A percentile compares a stretch with the other conserved stretches of the same genome.
Evolutionary conservation across 2,888 invertebrate species (phyloP).

Genomic region (Metacarcinus magister): DNA sequence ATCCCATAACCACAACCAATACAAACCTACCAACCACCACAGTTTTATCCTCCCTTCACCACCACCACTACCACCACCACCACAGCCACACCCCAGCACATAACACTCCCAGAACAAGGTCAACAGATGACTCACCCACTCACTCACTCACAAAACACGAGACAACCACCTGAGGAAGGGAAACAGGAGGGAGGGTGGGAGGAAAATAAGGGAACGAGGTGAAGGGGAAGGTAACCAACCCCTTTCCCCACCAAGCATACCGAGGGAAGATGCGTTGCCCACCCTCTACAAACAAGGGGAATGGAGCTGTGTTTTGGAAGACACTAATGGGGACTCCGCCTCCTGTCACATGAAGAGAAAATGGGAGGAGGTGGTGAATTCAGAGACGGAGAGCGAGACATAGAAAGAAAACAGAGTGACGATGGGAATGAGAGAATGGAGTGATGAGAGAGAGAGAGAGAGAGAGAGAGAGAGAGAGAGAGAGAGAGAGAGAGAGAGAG

Average conservation of each 20-base stretch:
- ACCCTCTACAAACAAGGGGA: slow-evolving; percentile 57
- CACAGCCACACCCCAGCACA: neutral
- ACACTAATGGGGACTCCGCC: slow-evolving; percentile 55
- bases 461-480: neutral
- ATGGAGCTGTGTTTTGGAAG: slow-evolving; percentile 64
- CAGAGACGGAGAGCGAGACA: neutral
- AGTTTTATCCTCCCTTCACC: neutral
- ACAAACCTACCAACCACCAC: neutral
- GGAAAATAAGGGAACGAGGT: neutral
- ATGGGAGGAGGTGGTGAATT: slow-evolving; percentile 19
- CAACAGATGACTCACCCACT: neutral
- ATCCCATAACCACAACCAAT: neutral
- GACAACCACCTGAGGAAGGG: neutral
- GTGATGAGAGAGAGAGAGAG: slow-evolving; percentile 36
- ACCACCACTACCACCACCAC: neutral
- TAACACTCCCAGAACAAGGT: neutral
- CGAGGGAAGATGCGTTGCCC: neutral
- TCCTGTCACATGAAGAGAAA: slow-evolving; percentile 52
- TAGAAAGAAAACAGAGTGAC: slow-evolving; percentile 44
- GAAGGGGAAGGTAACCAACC: neutral
- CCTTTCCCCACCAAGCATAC: neutral
- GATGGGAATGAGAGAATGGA: neutral
- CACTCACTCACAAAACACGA: neutral
- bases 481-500: neutral
- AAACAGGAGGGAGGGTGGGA: neutral